Evolutionary conservation across 2,797 vertebrate species (phyloP).

Genomic region (Sebastiscus albofasciatus): DNA sequence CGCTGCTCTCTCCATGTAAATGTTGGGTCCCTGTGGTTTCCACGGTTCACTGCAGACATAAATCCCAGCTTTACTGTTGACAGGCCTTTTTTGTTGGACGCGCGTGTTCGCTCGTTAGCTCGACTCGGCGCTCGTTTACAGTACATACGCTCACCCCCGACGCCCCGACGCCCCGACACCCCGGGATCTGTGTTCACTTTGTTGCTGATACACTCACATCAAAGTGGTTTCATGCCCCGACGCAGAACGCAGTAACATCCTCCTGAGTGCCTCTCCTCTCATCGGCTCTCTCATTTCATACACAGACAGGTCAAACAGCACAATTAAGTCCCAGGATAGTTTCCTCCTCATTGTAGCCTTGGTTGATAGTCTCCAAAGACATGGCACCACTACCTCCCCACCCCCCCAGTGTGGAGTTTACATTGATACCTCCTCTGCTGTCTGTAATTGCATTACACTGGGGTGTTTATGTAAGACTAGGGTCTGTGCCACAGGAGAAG

Average conservation of each 20-base stretch:
- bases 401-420: constrained; percentile 14
- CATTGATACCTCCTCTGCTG: constrained; percentile 18
- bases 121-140: constrained; percentile 41
- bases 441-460: constrained; percentile 35
- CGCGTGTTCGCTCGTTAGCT: constrained; percentile 28
- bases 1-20: constrained; percentile 41
- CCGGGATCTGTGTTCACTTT: constrained; percentile 47
- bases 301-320: constrained; percentile 48
- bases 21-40: constrained; percentile 53
- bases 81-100: constrained; percentile 32
- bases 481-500: constrained; percentile 20
- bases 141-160: constrained; percentile 18
- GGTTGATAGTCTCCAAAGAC: neutral
- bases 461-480: constrained; percentile 51
- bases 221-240: constrained; percentile 50
- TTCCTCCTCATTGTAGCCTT: constrained; percentile 12
- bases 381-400: too few species aligned
- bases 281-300: constrained; percentile 39
- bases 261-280: constrained; percentile 28
- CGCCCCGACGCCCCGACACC: neutral
- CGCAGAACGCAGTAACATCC: constrained; percentile 32
- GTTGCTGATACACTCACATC: constrained; percentile 59
- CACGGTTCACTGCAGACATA: constrained; percentile 55
- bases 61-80: constrained; percentile 61
- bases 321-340: constrained; percentile 40